A percentile compares a stretch with the other conserved stretches of the same genome.
phyloP scores from a whole-genome alignment of 2,113 vertebrate species.

The Brachypodius melanocephalos region DNA sequence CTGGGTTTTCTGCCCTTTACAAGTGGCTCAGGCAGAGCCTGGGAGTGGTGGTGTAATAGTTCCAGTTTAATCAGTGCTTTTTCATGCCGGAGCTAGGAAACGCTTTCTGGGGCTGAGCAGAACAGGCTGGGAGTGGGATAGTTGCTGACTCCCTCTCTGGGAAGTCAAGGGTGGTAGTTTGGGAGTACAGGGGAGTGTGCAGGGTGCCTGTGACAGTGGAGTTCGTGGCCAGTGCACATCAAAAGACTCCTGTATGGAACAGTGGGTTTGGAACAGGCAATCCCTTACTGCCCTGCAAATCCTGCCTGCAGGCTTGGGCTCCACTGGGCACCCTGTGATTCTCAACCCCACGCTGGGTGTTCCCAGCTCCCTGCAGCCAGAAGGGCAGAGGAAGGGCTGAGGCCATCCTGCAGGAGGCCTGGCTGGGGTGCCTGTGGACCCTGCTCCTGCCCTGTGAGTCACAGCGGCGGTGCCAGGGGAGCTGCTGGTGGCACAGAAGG shows the following conservation, averaged over 20 bases:
- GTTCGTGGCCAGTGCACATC: background rate
- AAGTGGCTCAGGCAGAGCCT: background rate
- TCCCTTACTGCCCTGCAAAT: background rate
- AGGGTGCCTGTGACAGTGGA: background rate
- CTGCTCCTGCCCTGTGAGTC: background rate
- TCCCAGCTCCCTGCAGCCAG: background rate
- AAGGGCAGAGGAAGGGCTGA: background rate
- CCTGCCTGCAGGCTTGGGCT: background rate
- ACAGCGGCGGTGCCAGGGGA: background rate
- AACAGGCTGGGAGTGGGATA: background rate
- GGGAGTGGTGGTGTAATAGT: background rate
- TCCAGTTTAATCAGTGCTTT: background rate
- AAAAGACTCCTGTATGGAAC: accelerated
- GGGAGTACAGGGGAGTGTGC: background rate
- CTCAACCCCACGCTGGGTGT: background rate
- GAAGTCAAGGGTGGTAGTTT: background rate
- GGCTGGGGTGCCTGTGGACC: background rate
- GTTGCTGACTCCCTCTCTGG: background rate
- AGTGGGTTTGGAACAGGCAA: background rate
- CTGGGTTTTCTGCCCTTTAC: background rate
- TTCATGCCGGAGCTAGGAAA: background rate
- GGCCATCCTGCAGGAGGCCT: background rate
- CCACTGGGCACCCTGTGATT: background rate
- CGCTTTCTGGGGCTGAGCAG: background rate
- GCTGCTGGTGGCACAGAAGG: slow-evolving; percentile 25